These are phyloP conservation scores for Cynaeus angustus DNA, from an alignment of 2,888 invertebrate species.

Conservation along the genomic window DNA sequence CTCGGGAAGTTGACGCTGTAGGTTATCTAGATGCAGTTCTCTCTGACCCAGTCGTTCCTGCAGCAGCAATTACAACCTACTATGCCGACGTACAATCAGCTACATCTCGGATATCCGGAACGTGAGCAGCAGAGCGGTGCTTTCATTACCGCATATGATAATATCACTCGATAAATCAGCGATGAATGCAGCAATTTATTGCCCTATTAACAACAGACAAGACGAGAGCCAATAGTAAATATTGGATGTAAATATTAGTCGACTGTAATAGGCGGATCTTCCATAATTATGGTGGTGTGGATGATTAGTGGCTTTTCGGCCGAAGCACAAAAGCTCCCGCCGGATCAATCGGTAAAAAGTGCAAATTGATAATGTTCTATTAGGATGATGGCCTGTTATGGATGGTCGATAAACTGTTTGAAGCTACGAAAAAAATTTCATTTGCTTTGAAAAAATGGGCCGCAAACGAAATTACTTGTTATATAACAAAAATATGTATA, in stretches of 20 bases:
- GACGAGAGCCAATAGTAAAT: slow-evolving; percentile 69
- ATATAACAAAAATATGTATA: too few relatives aligned
- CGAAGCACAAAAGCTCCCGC: slow-evolving; percentile 21
- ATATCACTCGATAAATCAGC: slow-evolving; percentile 68
- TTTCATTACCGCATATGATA: slow-evolving; percentile 62
- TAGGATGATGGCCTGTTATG: slow-evolving; percentile 7
- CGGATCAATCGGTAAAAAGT: slow-evolving; percentile 5
- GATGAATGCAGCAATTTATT: slow-evolving; percentile 68
- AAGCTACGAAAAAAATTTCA: background rate
- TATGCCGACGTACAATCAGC: slow-evolving; percentile 51
- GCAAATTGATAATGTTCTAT: slow-evolving; percentile 23
- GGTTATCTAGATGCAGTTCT: slow-evolving; percentile 30
- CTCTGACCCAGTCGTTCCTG: slow-evolving; percentile 10
- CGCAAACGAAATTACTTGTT: too few relatives aligned
- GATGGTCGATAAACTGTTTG: slow-evolving; percentile 9
- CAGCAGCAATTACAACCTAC: slow-evolving; percentile 33
- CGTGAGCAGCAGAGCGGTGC: slow-evolving; percentile 54
- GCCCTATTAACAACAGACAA: slow-evolving; percentile 68
- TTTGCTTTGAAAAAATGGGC: background rate
- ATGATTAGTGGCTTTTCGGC: slow-evolving; percentile 43
- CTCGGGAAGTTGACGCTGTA: slow-evolving; percentile 7
- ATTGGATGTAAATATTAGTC: slow-evolving; percentile 69
- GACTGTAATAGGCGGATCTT: slow-evolving; percentile 54
- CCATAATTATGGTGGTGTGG: slow-evolving; percentile 41
- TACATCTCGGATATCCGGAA: slow-evolving; percentile 50